Evolutionary conservation across 2,888 invertebrate species (phyloP).

Genomic region (Acanthacorydalis orientalis): DNA sequence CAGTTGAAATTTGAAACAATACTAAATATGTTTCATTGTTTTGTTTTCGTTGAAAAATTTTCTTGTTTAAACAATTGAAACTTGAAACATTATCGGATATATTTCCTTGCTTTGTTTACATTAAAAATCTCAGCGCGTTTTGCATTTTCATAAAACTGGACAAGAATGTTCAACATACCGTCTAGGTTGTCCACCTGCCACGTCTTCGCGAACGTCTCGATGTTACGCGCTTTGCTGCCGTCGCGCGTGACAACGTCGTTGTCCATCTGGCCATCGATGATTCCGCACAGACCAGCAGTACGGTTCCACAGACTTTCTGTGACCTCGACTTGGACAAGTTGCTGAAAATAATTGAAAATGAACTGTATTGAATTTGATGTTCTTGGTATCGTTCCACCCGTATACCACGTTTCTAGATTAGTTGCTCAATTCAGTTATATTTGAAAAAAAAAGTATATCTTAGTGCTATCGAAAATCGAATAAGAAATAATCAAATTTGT

Average conservation of each 20-base stretch:
- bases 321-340: conserved; percentile 48
- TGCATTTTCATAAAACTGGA: too few relatives aligned
- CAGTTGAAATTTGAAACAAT: too few relatives aligned
- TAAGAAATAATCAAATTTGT: too few relatives aligned
- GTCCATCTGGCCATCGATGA: conserved; percentile 46
- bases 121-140: too few relatives aligned
- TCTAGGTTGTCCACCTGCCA: conserved; percentile 32
- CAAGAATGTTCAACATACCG: conserved; percentile 6
- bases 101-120: too few relatives aligned
- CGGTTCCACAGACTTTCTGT: conserved; percentile 56
- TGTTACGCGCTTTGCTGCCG: conserved; percentile 28
- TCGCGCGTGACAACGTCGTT: conserved; percentile 53
- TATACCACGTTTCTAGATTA: not conserved
- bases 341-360: conserved; percentile 23
- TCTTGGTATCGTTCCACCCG: not conserved
- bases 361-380: not conserved
- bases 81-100: too few relatives aligned
- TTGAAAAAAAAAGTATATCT: too few relatives aligned
- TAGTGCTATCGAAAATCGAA: too few relatives aligned
- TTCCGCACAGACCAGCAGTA: conserved; percentile 70
- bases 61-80: too few relatives aligned
- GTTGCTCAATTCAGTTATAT: too few relatives aligned
- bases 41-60: too few relatives aligned
- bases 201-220: conserved; percentile 34
- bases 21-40: too few relatives aligned